phyloP scores from a whole-genome alignment of 2,113 vertebrate species.

The Regulus satrapa region DNA sequence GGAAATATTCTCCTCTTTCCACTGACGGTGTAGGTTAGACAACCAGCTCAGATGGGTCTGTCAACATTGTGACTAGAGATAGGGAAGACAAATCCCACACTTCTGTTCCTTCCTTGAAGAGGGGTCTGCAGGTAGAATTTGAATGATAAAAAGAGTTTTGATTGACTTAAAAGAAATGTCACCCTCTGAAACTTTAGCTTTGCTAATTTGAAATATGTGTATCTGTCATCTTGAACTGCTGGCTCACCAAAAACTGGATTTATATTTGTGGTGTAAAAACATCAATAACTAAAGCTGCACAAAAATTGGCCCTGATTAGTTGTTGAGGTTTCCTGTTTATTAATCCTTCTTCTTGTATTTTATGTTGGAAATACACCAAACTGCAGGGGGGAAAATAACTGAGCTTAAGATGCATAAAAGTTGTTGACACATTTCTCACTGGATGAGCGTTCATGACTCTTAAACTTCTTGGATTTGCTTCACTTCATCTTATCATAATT shows the following conservation, averaged over 20 bases:
- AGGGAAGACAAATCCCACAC: neutral
- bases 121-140: neutral
- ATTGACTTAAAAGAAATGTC: neutral
- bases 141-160: neutral
- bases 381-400: fast-evolving
- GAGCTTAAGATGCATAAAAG: neutral
- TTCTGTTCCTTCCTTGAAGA: neutral
- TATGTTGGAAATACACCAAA: neutral
- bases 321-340: neutral
- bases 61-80: neutral
- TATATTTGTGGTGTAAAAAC: neutral
- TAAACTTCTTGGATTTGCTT: neutral
- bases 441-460: neutral
- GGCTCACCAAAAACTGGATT: neutral
- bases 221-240: neutral
- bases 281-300: neutral
- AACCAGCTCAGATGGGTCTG: neutral
- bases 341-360: neutral
- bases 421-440: neutral
- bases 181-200: neutral
- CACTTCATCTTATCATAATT: neutral
- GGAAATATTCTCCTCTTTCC: neutral
- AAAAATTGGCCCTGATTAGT: neutral
- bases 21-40: neutral
- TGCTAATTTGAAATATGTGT: neutral